Percentiles rank a stretch among this genome's conserved stretches.
Conservation (phyloP, 2,113 vertebrate species). For the Hippocampus abdominalis region DNA sequence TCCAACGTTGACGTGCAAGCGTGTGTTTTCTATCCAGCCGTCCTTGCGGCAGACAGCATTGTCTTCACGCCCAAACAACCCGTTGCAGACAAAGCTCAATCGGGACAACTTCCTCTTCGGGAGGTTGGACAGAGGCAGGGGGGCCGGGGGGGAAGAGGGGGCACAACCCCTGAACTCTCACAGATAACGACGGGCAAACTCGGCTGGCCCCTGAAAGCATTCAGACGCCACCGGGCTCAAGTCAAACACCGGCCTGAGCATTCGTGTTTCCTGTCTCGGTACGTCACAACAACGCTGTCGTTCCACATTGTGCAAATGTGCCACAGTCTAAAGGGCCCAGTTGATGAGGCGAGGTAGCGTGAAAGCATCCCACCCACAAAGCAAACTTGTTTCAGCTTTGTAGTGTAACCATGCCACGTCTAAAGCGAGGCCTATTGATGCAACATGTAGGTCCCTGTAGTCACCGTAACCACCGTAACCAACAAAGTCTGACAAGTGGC, state of each 20-base stretch:
- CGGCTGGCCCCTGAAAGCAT: constrained; percentile 21
- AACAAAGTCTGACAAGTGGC: constrained; percentile 22
- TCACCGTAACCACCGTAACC: constrained; percentile 31
- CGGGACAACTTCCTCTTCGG: constrained; percentile 57
- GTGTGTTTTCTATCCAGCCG: constrained; percentile 25
- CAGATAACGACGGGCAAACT: constrained; percentile 33
- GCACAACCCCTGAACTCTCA: constrained; percentile 25
- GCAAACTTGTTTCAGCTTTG: constrained; percentile 13
- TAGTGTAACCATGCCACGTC: constrained; percentile 31
- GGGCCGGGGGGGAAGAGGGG: constrained; percentile 1
- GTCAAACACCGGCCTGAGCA: not conserved
- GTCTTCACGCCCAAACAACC: constrained; percentile 49
- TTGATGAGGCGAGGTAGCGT: not conserved
- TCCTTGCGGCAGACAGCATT: constrained; percentile 45
- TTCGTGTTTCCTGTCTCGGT: not conserved
- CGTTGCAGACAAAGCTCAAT: constrained; percentile 59
- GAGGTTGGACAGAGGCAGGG: constrained; percentile 22
- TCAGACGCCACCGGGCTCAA: not conserved
- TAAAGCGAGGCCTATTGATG: constrained; percentile 9
- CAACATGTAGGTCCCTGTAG: constrained; percentile 21
- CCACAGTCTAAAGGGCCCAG: not conserved
- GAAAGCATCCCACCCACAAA: constrained; percentile 7
- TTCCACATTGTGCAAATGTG: not conserved
- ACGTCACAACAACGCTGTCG: not conserved
- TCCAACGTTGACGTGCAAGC: constrained; percentile 23